These are phyloP conservation scores for Adrianichthys oophorus DNA, from an alignment of 2,797 vertebrate species.

Conservation along the genomic window DNA sequence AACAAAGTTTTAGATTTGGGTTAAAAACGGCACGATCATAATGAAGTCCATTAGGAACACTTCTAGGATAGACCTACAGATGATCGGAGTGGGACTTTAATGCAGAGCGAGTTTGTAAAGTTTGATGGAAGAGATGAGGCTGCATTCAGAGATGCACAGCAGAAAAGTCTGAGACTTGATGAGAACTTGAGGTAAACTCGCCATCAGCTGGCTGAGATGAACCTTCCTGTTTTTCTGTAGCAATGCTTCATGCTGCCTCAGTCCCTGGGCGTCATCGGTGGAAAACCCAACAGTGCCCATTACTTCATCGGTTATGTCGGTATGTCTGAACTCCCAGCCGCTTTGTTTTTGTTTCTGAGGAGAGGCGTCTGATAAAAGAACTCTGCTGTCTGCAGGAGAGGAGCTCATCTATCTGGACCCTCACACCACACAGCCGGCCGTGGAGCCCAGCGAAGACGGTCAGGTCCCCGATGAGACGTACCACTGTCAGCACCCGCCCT, in stretches of 20 bases:
- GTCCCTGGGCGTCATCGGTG: conserved; percentile 97
- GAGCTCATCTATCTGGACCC: conserved; percentile 97
- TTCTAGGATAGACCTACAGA: no score
- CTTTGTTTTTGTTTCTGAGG: background rate
- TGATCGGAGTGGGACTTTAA: no score
- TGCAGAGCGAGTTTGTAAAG: no score
- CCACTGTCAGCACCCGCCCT: conserved; percentile 97
- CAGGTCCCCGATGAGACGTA: conserved; percentile 89
- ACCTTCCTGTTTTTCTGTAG: conserved; percentile 71
- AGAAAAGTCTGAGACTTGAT: background rate
- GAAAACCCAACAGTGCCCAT: conserved; percentile 98
- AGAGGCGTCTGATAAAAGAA: background rate
- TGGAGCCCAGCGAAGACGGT: conserved; percentile 81
- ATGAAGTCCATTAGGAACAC: no score
- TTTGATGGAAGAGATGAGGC: background rate
- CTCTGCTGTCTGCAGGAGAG: conserved; percentile 78
- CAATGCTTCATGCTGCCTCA: conserved; percentile 98
- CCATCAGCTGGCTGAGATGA: conserved; percentile 22
- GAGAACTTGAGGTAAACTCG: conserved; percentile 7
- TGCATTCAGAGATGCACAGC: background rate
- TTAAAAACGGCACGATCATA: no score
- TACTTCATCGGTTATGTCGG: conserved; percentile 99
- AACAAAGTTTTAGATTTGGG: no score
- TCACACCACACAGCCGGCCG: conserved; percentile 92
- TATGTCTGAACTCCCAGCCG: conserved; percentile 72